Evolutionary conservation across 2,888 invertebrate genomes (phyloP).

Genomic region (Nectonema munidae): DNA sequence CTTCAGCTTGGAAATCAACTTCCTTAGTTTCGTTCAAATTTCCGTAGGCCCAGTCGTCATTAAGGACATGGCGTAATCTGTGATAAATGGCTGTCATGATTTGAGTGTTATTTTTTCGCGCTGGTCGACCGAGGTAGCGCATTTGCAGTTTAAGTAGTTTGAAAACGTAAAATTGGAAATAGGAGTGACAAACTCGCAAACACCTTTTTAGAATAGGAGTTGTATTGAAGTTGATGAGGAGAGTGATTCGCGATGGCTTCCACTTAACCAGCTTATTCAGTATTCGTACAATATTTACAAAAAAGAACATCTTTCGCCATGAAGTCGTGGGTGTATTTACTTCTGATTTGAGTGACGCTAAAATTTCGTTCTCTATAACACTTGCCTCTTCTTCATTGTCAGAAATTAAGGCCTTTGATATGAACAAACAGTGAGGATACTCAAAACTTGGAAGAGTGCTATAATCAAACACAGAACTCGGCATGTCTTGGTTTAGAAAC

Average conservation of each 20-base stretch:
- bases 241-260: conserved; percentile 53
- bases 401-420: too few relatives aligned
- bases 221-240: conserved; percentile 88
- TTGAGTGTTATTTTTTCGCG: conserved; percentile 97
- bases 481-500: conserved; percentile 89
- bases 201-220: conserved; percentile 86
- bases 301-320: conserved; percentile 90
- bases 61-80: conserved; percentile 39
- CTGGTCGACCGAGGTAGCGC: conserved; percentile 83
- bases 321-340: not conserved
- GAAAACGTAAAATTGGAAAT: conserved; percentile 79
- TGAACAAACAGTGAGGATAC: too few relatives aligned
- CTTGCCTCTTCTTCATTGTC: too few relatives aligned
- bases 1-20: conserved; percentile 85
- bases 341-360: not conserved
- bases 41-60: conserved; percentile 98
- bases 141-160: conserved; percentile 97
- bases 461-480: too few relatives aligned
- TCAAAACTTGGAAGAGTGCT: too few relatives aligned
- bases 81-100: conserved; percentile 94
- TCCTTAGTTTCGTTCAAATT: conserved; percentile 98
- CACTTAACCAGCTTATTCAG: conserved; percentile 93
- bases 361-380: too few relatives aligned
- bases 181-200: conserved; percentile 38
- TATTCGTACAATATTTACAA: conserved; percentile 71